Percentiles rank a stretch among this genome's conserved stretches.
phyloP scores from a whole-genome alignment of 1,140 invertebrate genomes.

The Oscheius sp. region DNA sequence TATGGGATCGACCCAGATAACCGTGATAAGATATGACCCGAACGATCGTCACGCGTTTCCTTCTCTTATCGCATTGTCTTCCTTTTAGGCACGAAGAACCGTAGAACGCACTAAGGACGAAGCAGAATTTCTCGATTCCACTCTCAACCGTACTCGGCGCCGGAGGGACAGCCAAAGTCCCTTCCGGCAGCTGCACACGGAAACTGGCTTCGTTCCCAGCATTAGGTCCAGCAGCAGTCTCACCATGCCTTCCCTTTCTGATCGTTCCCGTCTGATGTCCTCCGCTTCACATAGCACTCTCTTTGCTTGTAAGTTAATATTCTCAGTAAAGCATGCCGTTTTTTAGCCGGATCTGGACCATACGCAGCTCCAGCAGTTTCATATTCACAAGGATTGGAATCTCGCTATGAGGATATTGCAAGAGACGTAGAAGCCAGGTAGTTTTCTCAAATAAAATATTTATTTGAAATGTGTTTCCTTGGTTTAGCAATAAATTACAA shows the following conservation, averaged over 20 bases:
- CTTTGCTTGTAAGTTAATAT: constrained; percentile 22
- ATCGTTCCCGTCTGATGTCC: constrained; percentile 9
- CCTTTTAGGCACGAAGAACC: constrained; percentile 48
- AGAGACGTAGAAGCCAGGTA: constrained; percentile 53
- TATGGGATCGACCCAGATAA: background rate
- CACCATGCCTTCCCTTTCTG: constrained; percentile 9
- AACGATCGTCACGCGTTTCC: no score
- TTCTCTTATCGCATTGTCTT: background rate
- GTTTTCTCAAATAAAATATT: no score
- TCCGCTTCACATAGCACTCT: constrained; percentile 13
- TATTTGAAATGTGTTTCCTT: no score
- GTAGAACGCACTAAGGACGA: constrained; percentile 52
- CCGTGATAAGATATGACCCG: background rate
- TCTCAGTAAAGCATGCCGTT: background rate
- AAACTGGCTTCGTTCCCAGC: constrained; percentile 39
- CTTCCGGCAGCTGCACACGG: constrained; percentile 49
- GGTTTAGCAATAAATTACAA: background rate
- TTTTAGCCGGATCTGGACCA: constrained; percentile 43
- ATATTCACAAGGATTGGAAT: constrained; percentile 54
- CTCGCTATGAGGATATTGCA: constrained; percentile 51
- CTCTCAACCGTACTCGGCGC: constrained; percentile 37
- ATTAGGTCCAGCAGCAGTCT: constrained; percentile 17
- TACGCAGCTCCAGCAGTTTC: constrained; percentile 55
- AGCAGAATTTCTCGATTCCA: constrained; percentile 49
- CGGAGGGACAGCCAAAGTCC: constrained; percentile 44